Conservation (phyloP, 2,888 invertebrate genomes). For the Phytoseiulus persimilis region DNA sequence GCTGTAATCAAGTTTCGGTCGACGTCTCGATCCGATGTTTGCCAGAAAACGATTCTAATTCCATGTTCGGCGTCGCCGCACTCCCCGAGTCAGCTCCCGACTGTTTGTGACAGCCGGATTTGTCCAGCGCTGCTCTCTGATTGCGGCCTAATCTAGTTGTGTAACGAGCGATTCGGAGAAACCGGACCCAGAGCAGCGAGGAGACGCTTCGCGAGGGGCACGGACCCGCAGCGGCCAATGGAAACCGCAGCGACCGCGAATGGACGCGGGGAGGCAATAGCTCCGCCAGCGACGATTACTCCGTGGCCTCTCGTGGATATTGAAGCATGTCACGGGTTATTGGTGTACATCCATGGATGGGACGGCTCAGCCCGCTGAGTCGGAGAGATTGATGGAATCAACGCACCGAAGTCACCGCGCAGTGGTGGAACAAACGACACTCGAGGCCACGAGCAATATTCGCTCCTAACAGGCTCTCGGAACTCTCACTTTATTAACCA, state of each 20-base stretch:
- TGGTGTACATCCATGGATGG: not conserved
- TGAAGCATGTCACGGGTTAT: not conserved
- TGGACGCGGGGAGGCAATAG: not conserved
- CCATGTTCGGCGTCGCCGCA: not conserved
- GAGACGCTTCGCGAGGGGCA: not conserved
- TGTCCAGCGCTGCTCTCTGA: not conserved
- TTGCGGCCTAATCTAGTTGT: not conserved
- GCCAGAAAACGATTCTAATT: not conserved
- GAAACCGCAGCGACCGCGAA: not conserved
- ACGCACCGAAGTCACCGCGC: not conserved
- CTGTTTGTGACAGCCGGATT: not conserved
- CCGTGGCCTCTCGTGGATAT: not conserved
- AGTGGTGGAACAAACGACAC: not conserved
- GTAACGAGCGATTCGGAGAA: not conserved
- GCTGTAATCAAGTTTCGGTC: not conserved
- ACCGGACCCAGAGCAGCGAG: not conserved
- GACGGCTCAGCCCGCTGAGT: not conserved
- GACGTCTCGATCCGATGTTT: not conserved
- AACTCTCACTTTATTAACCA: not conserved
- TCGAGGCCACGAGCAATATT: not conserved
- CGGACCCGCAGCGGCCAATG: not conserved
- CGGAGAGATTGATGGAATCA: not conserved
- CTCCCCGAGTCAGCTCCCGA: not conserved
- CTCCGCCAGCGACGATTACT: not conserved
- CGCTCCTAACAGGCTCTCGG: not conserved